Evolutionary conservation across 2,113 vertebrate genomes (phyloP).

Genomic region (Sardina pilchardus): DNA sequence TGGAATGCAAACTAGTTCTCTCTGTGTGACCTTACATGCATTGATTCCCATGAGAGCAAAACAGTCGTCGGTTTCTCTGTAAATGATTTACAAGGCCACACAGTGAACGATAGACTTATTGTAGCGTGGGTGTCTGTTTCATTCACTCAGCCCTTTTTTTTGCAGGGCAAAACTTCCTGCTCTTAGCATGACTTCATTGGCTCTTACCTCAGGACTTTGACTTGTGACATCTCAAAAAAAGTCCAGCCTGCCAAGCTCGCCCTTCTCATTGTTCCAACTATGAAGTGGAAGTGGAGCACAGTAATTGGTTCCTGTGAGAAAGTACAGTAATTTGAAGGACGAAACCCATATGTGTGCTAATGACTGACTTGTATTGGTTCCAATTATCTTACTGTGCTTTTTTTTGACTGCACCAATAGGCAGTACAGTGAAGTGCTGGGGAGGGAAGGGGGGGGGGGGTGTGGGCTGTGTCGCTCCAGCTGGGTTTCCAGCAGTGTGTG

Average conservation of each 20-base stretch:
- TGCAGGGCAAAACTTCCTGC: neutral
- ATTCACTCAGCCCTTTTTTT: neutral
- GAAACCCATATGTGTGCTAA: neutral
- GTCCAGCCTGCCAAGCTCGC: neutral
- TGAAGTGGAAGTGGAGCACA: neutral
- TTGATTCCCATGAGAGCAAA: neutral
- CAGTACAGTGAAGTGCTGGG: neutral
- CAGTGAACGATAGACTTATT: neutral
- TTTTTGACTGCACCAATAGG: neutral
- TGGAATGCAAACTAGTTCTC: neutral
- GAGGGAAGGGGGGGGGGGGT: neutral
- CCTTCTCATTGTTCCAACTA: neutral
- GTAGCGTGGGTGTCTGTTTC: neutral
- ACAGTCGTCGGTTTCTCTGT: neutral
- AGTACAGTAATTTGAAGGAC: neutral
- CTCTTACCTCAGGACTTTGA: slow-evolving; percentile 16
- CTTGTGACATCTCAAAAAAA: neutral
- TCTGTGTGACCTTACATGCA: slow-evolving; percentile 7
- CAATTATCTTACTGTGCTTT: neutral
- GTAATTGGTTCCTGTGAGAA: slow-evolving; percentile 16
- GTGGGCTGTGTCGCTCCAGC: neutral
- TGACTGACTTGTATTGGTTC: neutral
- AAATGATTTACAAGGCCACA: slow-evolving; percentile 2
- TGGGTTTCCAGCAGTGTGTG: neutral
- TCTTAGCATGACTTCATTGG: neutral